Conservation (phyloP, 37 sponge, comb jelly and placozoan species). For the Halisarca cf. caerulea region DNA sequence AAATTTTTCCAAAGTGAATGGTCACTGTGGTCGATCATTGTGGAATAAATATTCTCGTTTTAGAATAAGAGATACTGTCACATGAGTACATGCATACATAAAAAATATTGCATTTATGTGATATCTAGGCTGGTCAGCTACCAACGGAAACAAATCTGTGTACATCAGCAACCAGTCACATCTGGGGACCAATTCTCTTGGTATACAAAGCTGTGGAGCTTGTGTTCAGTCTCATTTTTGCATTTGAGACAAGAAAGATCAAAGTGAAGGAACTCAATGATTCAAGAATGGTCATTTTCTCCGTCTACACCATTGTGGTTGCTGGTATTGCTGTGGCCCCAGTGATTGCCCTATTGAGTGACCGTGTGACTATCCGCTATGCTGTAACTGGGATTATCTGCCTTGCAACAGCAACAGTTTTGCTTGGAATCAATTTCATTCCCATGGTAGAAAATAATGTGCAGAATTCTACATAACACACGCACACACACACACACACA, state of each 20-base stretch:
- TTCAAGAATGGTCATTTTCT: slow-evolving; percentile 56
- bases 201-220: slow-evolving; percentile 56
- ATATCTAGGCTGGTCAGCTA: not conserved
- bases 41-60: too few species aligned
- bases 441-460: slow-evolving; percentile 26
- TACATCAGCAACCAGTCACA: not conserved
- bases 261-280: slow-evolving; percentile 62
- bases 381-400: slow-evolving; percentile 41
- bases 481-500: too few species aligned
- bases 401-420: slow-evolving; percentile 1
- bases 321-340: slow-evolving; percentile 55
- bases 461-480: too few species aligned
- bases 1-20: too few species aligned
- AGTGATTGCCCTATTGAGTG: slow-evolving; percentile 35
- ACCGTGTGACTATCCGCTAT: slow-evolving; percentile 27
- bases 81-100: too few species aligned
- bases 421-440: slow-evolving; percentile 30
- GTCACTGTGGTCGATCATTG: too few species aligned
- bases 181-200: slow-evolving; percentile 41
- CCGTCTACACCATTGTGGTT: slow-evolving; percentile 60
- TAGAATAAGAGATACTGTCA: too few species aligned
- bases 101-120: not conserved
- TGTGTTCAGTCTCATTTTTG: slow-evolving; percentile 55
- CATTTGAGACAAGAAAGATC: slow-evolving; percentile 68
- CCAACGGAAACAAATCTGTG: slow-evolving; percentile 3